Base-by-base conservation (phyloP, 2,113 vertebrate genomes). In the Nothobranchius furzeri region DNA sequence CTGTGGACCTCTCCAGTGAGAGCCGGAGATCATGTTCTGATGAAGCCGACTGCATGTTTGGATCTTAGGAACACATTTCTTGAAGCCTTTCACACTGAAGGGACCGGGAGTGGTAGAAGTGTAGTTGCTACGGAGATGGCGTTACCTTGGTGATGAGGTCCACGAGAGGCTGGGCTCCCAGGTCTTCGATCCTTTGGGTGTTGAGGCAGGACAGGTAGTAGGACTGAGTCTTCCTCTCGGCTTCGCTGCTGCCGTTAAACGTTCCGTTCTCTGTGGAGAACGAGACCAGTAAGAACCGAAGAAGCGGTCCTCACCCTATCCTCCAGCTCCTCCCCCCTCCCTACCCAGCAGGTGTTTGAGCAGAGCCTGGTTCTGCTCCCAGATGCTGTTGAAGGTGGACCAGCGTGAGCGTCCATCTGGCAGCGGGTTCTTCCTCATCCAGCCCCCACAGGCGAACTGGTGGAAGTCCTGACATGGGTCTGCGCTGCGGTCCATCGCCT, bases 341-440 rank as follows among this genome's bases (percentile, higher is more conserved):
- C 30, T 85, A 99, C 98, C 98, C 60, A 99, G 93, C 63, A 99
- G 91, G 69, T 98, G 96, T 70, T 98, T 99, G 81, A 99, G 95
- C 62, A 98, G 89, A 9, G 96, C 98, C 91, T 98, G 96, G 89
- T 99, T 99, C 90, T 99, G 96, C 83, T 98, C 97, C 96, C 96
- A 97, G 88, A 99, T 95, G 87, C 94, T 96, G 92, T 98, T 98
- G 89, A 99, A 98, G 37, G 97, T 98, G 83, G 95, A 98, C 98
- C 98, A 99, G 25, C 96, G 95, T 7, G 98, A 96, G 1, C 94
- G 95, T 3, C 96, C 97, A 0, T 95, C 95, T 0, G 98, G 97
- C 54, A 99, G 91, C 0, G 98, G 97, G 86, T 99, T 99, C 68
- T 95, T 95, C 76, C 92, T 94, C 78, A 96, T 95, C 98, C 97